Conservation (phyloP, 1,140 invertebrate species). For the Branchinecta lindahli region DNA sequence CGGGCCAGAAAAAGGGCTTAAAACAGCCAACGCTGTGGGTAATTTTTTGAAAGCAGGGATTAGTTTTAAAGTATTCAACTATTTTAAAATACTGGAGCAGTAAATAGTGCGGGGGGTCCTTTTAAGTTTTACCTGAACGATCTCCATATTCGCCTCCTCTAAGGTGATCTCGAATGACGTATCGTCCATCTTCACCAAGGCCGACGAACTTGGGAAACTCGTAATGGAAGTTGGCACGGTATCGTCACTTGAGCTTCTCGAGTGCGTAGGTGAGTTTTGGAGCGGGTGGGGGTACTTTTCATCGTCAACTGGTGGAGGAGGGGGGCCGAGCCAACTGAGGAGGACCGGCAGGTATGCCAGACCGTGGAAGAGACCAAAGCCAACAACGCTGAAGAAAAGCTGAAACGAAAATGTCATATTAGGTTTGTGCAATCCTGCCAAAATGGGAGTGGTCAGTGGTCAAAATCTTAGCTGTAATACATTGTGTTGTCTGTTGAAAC, state of each 20-base stretch:
- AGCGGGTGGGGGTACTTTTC: constrained; percentile 16
- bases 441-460: background rate
- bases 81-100: too few relatives aligned
- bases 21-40: too few relatives aligned
- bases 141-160: background rate
- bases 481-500: background rate
- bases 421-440: background rate
- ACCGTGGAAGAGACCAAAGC: constrained; percentile 42
- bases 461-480: background rate
- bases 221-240: constrained; percentile 15
- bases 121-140: background rate
- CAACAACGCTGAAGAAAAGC: constrained; percentile 39
- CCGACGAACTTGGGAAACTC: constrained; percentile 2
- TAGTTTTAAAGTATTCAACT: too few relatives aligned
- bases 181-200: constrained; percentile 12
- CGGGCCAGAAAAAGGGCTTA: too few relatives aligned
- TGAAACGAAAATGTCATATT: constrained; percentile 21
- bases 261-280: background rate
- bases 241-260: background rate
- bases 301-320: constrained; percentile 22
- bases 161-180: constrained; percentile 4
- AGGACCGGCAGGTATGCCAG: constrained; percentile 40
- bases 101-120: too few relatives aligned
- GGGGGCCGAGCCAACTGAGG: constrained; percentile 38
- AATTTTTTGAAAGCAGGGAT: too few relatives aligned